Base-by-base conservation (phyloP, 92 coral and sea anemone species). In the Actinostola sp. region DNA sequence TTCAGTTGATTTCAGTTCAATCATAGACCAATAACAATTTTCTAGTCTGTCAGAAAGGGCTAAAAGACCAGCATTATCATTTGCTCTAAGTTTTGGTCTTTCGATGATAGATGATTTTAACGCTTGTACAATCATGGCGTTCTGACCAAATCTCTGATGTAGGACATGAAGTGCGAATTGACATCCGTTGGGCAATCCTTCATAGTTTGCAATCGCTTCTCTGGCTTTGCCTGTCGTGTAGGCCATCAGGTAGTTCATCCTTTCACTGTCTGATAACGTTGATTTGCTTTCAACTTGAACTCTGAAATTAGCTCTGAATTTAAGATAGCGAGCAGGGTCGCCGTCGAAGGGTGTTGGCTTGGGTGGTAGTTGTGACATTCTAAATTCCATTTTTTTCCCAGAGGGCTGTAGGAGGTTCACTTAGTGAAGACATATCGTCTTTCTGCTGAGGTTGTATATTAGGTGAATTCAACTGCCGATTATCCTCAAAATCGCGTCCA, bases 381-480 rank as follows among this genome's bases (percentile, higher is more conserved):
- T 61, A 60, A n/a, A n/a, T n/a, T 61, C 71, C 85, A 79, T 71
- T 72, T 49, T 80, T 80, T 24, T 72, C 85, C 80, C 80, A 81
- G 49, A 81, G 36, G 62, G 58, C 58, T 44, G 84, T 36, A 26
- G 42, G 84, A 15, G 84, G 79, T 63, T 42, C 66, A 20, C 5
- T 35, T 14, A 29, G 16, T 50, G 20, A 3, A 4, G 4, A n/a
- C 57, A 50, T 14, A 11, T 6, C 20, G 4, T 50, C 24, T 11
- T 50, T 11, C 8, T 50, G 19, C 16, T 4, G 25, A 50, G 24
- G 25, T 21, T 39, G 14, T 14, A 39, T 39, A 39, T 39, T 7
- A 39, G 8, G 45, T 7, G 45, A 39, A 39, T 39, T 39, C 45
- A 39, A 39, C 8, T 14, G 8, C 45, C 14, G 7, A 14, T 39